These are phyloP conservation scores for Heliconius melpomene DNA, from an alignment of 1,140 invertebrate species.

Conservation along the genomic window DNA sequence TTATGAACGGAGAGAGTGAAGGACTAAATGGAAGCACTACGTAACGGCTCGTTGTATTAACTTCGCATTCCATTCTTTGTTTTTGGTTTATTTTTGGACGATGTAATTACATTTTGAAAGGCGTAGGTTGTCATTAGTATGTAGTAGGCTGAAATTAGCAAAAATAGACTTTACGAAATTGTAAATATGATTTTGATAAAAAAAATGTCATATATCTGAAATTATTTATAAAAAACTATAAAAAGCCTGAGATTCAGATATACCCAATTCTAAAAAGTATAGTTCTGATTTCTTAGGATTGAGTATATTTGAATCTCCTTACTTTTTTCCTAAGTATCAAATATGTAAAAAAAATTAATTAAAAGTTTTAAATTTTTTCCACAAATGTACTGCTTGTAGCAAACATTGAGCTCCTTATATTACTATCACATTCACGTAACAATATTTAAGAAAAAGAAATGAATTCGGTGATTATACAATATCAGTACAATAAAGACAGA, in stretches of 20 bases:
- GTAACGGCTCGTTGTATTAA: background rate
- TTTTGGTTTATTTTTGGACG: background rate
- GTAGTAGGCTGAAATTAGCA: too few species aligned
- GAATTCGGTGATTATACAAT: background rate
- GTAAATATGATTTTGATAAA: too few species aligned
- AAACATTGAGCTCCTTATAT: background rate
- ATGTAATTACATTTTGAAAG: background rate
- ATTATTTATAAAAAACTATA: too few species aligned
- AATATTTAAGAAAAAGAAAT: background rate
- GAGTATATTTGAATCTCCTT: too few species aligned
- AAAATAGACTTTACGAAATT: background rate
- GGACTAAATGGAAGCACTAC: background rate
- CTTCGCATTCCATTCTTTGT: background rate
- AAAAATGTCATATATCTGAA: background rate
- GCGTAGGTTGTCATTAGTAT: background rate
- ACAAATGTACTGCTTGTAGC: background rate
- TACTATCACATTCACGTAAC: slow-evolving; percentile 2
- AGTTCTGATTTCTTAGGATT: too few species aligned
- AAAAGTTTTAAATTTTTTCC: background rate
- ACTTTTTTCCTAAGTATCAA: too few species aligned
- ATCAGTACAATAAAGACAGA: background rate
- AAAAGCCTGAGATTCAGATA: too few species aligned
- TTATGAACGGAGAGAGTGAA: background rate
- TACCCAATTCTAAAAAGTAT: too few species aligned
- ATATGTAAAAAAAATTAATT: too few species aligned